Evolutionary conservation across 2,113 vertebrate genomes (phyloP).

Genomic region (Pseudolaguvia tuberculata): DNA sequence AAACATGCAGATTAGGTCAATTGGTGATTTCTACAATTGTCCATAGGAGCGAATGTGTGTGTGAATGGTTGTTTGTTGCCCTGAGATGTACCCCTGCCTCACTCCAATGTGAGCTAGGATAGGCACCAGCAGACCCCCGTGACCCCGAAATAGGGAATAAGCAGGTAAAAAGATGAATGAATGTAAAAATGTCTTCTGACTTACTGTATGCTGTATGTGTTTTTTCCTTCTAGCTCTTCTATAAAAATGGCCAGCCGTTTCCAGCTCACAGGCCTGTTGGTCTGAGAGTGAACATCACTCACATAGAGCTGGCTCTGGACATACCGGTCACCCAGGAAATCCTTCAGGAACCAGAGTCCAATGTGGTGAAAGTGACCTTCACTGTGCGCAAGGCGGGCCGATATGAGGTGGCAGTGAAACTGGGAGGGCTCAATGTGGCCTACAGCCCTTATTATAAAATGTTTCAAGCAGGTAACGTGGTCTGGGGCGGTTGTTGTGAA

Average conservation of each 20-base stretch:
- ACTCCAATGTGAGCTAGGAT: no score
- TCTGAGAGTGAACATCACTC: slow-evolving; percentile 90
- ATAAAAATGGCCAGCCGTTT: slow-evolving; percentile 96
- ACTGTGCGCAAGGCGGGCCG: slow-evolving; percentile 94
- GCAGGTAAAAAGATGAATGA: no score
- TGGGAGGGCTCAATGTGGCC: slow-evolving; percentile 90
- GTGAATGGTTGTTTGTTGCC: no score
- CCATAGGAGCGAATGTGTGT: no score
- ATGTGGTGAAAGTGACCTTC: slow-evolving; percentile 93
- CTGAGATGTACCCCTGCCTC: no score
- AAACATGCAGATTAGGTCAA: no score
- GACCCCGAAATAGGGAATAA: no score
- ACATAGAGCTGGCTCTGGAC: slow-evolving; percentile 90
- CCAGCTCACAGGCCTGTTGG: slow-evolving; percentile 86
- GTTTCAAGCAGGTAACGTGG: slow-evolving; percentile 88
- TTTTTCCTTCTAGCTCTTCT: slow-evolving; percentile 77
- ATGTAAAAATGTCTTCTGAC: neutral
- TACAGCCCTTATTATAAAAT: slow-evolving; percentile 97
- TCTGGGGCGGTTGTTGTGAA: neutral
- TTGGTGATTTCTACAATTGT: no score
- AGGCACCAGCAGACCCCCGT: no score
- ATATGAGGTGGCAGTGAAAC: slow-evolving; percentile 90
- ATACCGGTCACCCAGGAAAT: slow-evolving; percentile 95
- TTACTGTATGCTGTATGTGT: neutral
- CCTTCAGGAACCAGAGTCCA: slow-evolving; percentile 86